A percentile compares a stretch with the other conserved stretches of the same genome.
phyloP scores from a whole-genome alignment of 2,113 vertebrate species.

The Ciconia stormi region DNA sequence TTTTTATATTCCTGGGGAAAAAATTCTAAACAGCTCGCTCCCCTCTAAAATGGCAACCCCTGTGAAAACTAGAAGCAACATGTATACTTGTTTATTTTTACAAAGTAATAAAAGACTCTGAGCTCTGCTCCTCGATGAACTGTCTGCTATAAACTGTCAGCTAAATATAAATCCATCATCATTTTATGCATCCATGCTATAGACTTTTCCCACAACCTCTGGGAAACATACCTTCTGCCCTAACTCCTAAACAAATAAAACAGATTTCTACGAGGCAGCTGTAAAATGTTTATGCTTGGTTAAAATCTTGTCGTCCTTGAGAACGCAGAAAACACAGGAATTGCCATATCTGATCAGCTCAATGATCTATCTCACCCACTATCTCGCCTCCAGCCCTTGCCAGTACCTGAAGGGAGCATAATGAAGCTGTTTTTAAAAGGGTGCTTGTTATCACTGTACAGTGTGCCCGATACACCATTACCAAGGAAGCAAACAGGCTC shows the following conservation, averaged over 20 bases:
- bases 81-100: background rate
- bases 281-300: conserved; percentile 36
- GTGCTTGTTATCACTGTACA: background rate
- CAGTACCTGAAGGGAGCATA: conserved; percentile 14
- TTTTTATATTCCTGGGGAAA: background rate
- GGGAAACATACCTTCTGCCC: conserved; percentile 28
- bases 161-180: background rate
- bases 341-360: conserved; percentile 54
- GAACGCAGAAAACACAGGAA: background rate
- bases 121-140: background rate
- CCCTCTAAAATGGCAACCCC: background rate
- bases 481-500: background rate
- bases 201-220: conserved; percentile 35
- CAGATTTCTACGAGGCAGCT: conserved; percentile 14
- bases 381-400: background rate
- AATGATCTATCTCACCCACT: conserved; percentile 17
- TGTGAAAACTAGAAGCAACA: background rate
- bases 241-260: conserved; percentile 22
- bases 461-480: background rate
- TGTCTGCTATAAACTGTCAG: background rate
- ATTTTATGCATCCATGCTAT: background rate
- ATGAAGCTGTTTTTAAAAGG: conserved; percentile 40
- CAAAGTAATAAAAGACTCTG: background rate
- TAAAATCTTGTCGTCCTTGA: conserved; percentile 14
- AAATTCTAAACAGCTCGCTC: background rate